A percentile compares a stretch with the other conserved stretches of the same genome.
phyloP scores from a whole-genome alignment of 1,140 invertebrate genomes.

The Mesaphorura yosii region DNA sequence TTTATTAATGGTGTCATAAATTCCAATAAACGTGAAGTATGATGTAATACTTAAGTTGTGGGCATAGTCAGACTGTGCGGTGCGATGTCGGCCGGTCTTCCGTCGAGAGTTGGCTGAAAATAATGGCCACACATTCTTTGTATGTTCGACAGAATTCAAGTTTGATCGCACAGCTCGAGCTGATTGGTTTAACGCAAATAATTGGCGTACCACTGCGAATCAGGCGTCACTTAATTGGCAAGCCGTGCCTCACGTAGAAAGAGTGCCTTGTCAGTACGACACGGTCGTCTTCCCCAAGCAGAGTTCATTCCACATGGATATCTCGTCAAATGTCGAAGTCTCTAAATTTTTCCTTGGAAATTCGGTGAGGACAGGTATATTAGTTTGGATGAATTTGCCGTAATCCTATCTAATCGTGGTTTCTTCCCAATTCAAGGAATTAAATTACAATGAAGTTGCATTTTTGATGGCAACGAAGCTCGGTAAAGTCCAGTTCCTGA shows the following conservation, averaged over 20 bases:
- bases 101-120: background rate
- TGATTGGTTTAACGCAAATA: slow-evolving; percentile 29
- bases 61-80: background rate
- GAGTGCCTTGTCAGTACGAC: slow-evolving; percentile 30
- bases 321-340: slow-evolving; percentile 23
- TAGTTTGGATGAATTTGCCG: too few relatives aligned
- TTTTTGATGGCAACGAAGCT: slow-evolving; percentile 19
- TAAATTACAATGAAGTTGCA: slow-evolving; percentile 18
- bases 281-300: slow-evolving; percentile 24
- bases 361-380: too few relatives aligned
- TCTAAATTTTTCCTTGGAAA: slow-evolving; percentile 27
- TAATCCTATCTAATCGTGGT: background rate
- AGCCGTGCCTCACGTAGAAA: slow-evolving; percentile 26
- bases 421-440: slow-evolving; percentile 14
- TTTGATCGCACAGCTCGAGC: slow-evolving; percentile 18
- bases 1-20: too few relatives aligned
- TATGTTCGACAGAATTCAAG: slow-evolving; percentile 20
- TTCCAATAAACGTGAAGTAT: too few relatives aligned
- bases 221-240: slow-evolving; percentile 12
- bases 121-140: slow-evolving; percentile 3
- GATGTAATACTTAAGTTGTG: background rate
- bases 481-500: slow-evolving; percentile 24
- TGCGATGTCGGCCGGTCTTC: background rate
- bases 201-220: slow-evolving; percentile 24
- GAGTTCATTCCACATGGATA: slow-evolving; percentile 22